Evolutionary conservation across 2,888 invertebrate genomes (phyloP).

Genomic region (Cephus pygmeus): DNA sequence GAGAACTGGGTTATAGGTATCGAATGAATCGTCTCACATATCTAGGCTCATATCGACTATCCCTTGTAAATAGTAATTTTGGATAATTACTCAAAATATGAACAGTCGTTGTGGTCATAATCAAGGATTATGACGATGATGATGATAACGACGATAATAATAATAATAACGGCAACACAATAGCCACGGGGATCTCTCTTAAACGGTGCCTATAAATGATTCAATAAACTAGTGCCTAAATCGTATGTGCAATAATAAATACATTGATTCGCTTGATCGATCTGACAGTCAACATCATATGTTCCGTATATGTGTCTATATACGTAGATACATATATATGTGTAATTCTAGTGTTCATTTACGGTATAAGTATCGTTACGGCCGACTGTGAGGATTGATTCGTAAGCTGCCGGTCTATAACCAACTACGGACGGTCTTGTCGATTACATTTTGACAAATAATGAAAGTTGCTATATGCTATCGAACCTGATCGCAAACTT

Average conservation of each 20-base stretch:
- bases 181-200: slow-evolving; percentile 21
- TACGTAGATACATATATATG: slow-evolving; percentile 4
- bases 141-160: slow-evolving; percentile 1
- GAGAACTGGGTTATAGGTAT: neutral
- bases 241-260: slow-evolving; percentile 29
- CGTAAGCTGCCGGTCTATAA: neutral
- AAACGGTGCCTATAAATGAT: slow-evolving; percentile 52
- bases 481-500: neutral
- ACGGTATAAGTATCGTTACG: slow-evolving; percentile 12
- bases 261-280: slow-evolving; percentile 15
- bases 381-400: neutral
- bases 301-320: slow-evolving; percentile 2
- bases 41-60: slow-evolving; percentile 51
- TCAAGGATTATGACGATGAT: neutral
- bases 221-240: slow-evolving; percentile 54
- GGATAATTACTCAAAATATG: neutral
- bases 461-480: neutral
- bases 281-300: neutral
- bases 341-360: slow-evolving; percentile 18
- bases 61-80: slow-evolving; percentile 17
- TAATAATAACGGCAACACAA: slow-evolving; percentile 10
- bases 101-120: neutral
- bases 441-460: neutral
- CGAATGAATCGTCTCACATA: slow-evolving; percentile 39
- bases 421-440: neutral